Evolutionary conservation across 1,140 invertebrate species (phyloP), one percentile per base, ranked within the genome.

Genomic region (Glomeris maerens): DNA sequence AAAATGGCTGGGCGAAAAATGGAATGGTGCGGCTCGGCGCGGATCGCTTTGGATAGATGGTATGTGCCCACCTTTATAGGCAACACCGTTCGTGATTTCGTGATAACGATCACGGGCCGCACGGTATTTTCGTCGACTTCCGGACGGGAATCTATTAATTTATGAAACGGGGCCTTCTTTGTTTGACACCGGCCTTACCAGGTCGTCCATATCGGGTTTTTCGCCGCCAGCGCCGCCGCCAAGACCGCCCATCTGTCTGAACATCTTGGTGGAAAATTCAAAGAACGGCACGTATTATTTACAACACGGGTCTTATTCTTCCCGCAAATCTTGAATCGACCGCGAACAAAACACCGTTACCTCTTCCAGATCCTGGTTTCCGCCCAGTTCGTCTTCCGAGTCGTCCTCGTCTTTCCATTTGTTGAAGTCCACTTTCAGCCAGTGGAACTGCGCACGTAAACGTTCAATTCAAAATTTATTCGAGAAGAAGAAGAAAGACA

Each of bases 381-480:
- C 55, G 14, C 54, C 60, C 27, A 54, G 66, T 49, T 81, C 82
- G 49, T 77, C 76, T 39, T 82, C 81, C 50, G 76, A 79, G 50
- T 86, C 84, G 61, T 84, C 87, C 68, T 97, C 92, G 74, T 97
- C 92, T 65, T 83, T 83, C 91, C 92, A 97, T 68, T 92, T 90
- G 59, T 88, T 83, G 64, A 97, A 98, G 66, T 98, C 93, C 55
- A 90, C 84, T 70, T 93, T 95, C 47, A 98, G 74, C 90, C 92
- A 98, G 65, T 95, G 91, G 57, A 81, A 78, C 69, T 72, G 56
- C 53, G 64, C 59, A 29, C 45, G 26, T 21, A 41, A 48, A 45
- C 4, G 36, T 2, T 22, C 5, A 48, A 46, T 25, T 3, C 22
- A 20, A 41, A 36, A 42, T 17, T 21, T 42, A 21, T 42, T 42